Conservation (phyloP, 2,888 invertebrate species). For the Hyalella azteca region DNA sequence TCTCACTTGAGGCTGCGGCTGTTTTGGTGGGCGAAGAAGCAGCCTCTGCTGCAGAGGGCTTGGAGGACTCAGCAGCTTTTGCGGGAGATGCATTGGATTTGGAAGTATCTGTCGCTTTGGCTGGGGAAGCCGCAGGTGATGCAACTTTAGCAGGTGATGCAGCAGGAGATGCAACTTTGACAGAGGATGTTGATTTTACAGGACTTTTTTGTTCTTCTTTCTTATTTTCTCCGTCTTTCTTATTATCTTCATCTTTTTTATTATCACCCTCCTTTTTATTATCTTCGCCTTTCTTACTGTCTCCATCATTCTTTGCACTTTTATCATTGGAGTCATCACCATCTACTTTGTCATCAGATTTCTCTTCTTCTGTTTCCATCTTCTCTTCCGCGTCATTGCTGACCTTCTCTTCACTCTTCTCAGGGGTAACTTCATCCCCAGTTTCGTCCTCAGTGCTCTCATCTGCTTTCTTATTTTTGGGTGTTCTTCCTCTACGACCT, state of each 20-base stretch:
- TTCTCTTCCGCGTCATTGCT: slow-evolving; percentile 21
- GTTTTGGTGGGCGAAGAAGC: background rate
- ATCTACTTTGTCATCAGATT: background rate
- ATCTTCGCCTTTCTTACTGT: background rate
- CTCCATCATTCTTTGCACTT: background rate
- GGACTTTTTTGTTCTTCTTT: background rate
- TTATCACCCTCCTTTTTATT: background rate
- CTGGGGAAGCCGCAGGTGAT: background rate
- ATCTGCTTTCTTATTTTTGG: slow-evolving; percentile 23
- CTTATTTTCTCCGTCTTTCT: background rate
- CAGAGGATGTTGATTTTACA: background rate
- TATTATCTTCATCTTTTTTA: background rate
- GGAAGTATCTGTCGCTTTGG: background rate
- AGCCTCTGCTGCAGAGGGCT: background rate
- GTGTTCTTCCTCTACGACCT: slow-evolving; percentile 19
- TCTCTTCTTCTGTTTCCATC: slow-evolving; percentile 12
- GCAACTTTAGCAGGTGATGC: background rate
- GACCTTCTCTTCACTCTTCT: slow-evolving; percentile 4
- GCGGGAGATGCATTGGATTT: background rate
- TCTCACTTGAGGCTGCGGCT: background rate
- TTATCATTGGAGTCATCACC: background rate
- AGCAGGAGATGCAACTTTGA: background rate
- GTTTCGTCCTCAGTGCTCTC: slow-evolving; percentile 28
- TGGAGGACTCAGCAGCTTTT: background rate
- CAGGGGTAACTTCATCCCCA: slow-evolving; percentile 8